Percentiles rank a stretch among this genome's conserved stretches.
Evolutionary conservation across 2,797 vertebrate species (phyloP).

Genomic region (Rachycentron canadum): DNA sequence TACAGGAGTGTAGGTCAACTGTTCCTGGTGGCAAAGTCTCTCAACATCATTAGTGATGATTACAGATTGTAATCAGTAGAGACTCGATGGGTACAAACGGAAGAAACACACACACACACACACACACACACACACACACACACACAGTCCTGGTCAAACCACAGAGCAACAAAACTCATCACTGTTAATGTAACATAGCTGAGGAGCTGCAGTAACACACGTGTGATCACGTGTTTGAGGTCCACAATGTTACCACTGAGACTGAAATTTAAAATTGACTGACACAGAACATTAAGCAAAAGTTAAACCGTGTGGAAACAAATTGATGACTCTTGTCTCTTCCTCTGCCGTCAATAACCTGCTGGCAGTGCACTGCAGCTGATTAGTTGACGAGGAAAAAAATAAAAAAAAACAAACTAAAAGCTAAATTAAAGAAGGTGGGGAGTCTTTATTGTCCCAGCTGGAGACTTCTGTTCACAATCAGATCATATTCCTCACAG

Average conservation of each 20-base stretch:
- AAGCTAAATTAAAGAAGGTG: not conserved
- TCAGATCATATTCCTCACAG: not conserved
- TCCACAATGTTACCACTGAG: slow-evolving; percentile 3
- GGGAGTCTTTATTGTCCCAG: not conserved
- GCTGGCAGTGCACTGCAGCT: not conserved
- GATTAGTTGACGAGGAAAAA: slow-evolving; percentile 19
- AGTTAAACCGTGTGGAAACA: slow-evolving; percentile 10
- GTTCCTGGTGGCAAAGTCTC: slow-evolving; percentile 57
- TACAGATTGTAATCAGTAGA: slow-evolving; percentile 59
- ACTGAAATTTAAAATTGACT: slow-evolving; percentile 10
- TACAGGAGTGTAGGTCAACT: slow-evolving; percentile 46
- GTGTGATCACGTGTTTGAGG: not conserved
- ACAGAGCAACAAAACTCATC: slow-evolving; percentile 16
- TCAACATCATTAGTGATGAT: slow-evolving; percentile 47
- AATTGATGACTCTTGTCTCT: slow-evolving; percentile 11
- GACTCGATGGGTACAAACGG: slow-evolving; percentile 13
- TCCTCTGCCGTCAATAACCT: slow-evolving; percentile 11
- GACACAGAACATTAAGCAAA: slow-evolving; percentile 36
- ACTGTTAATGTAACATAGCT: slow-evolving; percentile 14
- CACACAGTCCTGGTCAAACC: not conserved
- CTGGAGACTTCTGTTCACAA: not conserved
- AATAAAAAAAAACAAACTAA: not conserved
- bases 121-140: slow-evolving; percentile 18
- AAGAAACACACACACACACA: not conserved
- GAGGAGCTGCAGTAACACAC: not conserved